Evolutionary conservation across 1,140 invertebrate genomes (phyloP), one percentile per base, ranked within the genome.

Genomic region (Triops longicaudatus): DNA sequence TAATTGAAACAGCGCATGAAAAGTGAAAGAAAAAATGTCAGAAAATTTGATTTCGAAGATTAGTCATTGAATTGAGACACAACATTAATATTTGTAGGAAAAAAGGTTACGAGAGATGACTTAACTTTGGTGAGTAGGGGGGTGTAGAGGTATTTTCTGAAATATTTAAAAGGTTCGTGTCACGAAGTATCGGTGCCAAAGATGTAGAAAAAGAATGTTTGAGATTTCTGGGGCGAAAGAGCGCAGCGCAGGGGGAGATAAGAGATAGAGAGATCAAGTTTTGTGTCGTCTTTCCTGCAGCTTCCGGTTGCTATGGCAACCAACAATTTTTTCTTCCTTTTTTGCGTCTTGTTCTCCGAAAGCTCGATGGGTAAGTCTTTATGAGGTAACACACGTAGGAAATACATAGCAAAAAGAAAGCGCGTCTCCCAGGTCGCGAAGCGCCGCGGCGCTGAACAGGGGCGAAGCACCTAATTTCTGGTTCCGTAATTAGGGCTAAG

Each of bases 291-390:
- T 63, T 63, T 9, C 50, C 50, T 63, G 50, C 50, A 63, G 50
- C 50, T 63, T 63, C 50, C 50, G 50, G 50, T 63, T 63, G 50
- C 50, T 63, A 63, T 63, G 50, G 50, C 50, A 63, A 63, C 31
- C 50, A 22, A 1, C 17, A 12, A 63, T 22, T 63, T 63, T 63
- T 63, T 63, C 14, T 17, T 44, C 11, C 43, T 5, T 11, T 3
- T 44, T 12, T 1, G 43, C n/a, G n/a, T 37, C 31, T 37, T 7
- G 31, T 37, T 7, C 2, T 37, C 31, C 31, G 2, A 37, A 7
- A 7, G 31, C 31, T 37, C 31, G n/a, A n/a, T n/a, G n/a, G n/a
- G n/a, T n/a, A n/a, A n/a, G 43, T 44, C 14, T 63, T 63, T 63
- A 63, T 63, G 50, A 63, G 50, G 50, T 63, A 63, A 63, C 50